Evolutionary conservation across 1,140 invertebrate species (phyloP).

Genomic region (Prorops nasuta): DNA sequence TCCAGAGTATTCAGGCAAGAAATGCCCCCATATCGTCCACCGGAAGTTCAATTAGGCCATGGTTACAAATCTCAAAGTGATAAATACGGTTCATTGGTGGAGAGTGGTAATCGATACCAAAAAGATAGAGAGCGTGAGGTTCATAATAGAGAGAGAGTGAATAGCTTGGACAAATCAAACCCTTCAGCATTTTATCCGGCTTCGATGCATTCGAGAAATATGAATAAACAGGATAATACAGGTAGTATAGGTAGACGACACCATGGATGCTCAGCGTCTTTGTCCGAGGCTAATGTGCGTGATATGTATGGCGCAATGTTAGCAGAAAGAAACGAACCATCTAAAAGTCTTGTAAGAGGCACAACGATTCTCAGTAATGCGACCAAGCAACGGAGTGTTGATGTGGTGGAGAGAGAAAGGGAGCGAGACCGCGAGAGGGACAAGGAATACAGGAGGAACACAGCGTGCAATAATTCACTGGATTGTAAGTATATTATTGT

Average conservation of each 20-base stretch:
- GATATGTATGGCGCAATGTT: conserved; percentile 48
- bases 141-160: conserved; percentile 46
- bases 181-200: conserved; percentile 41
- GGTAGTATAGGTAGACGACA: conserved; percentile 50
- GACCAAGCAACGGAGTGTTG: conserved; percentile 55
- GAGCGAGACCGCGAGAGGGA: conserved; percentile 39
- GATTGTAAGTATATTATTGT: conserved; percentile 43
- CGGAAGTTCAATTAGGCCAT: conserved; percentile 41
- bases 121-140: conserved; percentile 42
- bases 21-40: conserved; percentile 44
- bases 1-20: conserved; percentile 45
- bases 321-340: conserved; percentile 37
- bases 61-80: conserved; percentile 43
- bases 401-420: conserved; percentile 42
- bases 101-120: conserved; percentile 44
- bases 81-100: conserved; percentile 48
- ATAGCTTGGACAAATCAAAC: conserved; percentile 50
- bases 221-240: conserved; percentile 39
- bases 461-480: conserved; percentile 46
- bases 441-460: conserved; percentile 39
- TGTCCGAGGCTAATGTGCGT: conserved; percentile 48
- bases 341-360: conserved; percentile 35
- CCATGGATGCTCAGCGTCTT: conserved; percentile 45
- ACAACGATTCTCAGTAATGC: conserved; percentile 29
- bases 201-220: conserved; percentile 36